These are phyloP conservation scores for Drosophila chauvacae DNA, from an alignment of 1,140 invertebrate genomes.

Conservation along the genomic window DNA sequence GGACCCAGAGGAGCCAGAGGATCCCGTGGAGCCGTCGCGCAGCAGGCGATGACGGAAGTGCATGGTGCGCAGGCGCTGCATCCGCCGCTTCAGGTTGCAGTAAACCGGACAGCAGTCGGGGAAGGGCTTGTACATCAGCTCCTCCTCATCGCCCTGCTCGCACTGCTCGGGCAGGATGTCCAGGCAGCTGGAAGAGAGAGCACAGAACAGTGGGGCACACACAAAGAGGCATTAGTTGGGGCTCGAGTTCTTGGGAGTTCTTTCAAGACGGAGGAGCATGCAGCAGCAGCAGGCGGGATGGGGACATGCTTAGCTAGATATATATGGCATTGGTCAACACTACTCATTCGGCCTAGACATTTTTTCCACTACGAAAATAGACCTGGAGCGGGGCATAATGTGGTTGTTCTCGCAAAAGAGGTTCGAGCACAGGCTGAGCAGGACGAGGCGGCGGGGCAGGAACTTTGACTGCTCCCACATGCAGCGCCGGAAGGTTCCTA, in stretches of 20 bases:
- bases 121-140: constrained; percentile 82
- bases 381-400: constrained; percentile 80
- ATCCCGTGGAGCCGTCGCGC: constrained; percentile 44
- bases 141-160: constrained; percentile 82
- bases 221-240: constrained; percentile 47
- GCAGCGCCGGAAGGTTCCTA: constrained; percentile 80
- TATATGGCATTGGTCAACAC: constrained; percentile 48
- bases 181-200: constrained; percentile 67
- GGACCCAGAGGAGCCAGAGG: not conserved
- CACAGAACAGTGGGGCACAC: not conserved
- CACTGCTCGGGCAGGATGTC: constrained; percentile 82
- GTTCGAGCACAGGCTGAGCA: constrained; percentile 78
- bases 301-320: constrained; percentile 49
- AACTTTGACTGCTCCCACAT: constrained; percentile 84
- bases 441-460: constrained; percentile 74
- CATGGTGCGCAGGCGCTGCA: constrained; percentile 80
- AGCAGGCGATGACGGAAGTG: constrained; percentile 77
- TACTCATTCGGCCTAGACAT: constrained; percentile 84
- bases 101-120: constrained; percentile 83
- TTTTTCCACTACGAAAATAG: constrained; percentile 85
- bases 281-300: not conserved
- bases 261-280: constrained; percentile 12
- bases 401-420: constrained; percentile 83
- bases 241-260: not conserved
- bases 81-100: constrained; percentile 80